Evolutionary conservation across 2,797 vertebrate species (phyloP).

Genomic region (Poecilia velifera): DNA sequence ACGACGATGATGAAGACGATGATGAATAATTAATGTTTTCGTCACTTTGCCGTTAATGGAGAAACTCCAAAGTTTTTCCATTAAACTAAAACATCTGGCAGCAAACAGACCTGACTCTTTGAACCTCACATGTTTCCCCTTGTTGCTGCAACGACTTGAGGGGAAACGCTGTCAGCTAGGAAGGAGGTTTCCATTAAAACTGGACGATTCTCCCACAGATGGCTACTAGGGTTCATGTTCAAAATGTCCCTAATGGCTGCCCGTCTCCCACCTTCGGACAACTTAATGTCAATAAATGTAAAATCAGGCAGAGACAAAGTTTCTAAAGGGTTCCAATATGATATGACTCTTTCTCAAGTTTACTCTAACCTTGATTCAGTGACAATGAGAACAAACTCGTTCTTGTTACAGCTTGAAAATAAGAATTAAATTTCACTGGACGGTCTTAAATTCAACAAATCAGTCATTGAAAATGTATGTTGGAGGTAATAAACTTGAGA

Average conservation of each 20-base stretch:
- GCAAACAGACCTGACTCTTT: conserved; percentile 38
- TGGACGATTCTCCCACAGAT: conserved; percentile 21
- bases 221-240: conserved; percentile 19
- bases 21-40: conserved; percentile 70
- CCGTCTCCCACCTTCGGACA: conserved; percentile 22
- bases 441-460: conserved; percentile 65
- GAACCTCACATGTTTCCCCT: conserved; percentile 38
- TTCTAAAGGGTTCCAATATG: conserved; percentile 19
- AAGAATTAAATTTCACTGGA: conserved; percentile 54
- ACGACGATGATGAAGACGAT: conserved; percentile 45
- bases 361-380: conserved; percentile 46
- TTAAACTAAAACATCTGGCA: conserved; percentile 36
- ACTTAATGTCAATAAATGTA: conserved; percentile 17
- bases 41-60: conserved; percentile 21
- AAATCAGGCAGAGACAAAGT: conserved; percentile 25
- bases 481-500: conserved; percentile 4
- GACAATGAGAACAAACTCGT: conserved; percentile 50
- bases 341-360: conserved; percentile 24
- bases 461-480: conserved; percentile 30
- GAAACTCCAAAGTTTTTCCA: conserved; percentile 35
- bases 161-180: conserved; percentile 35
- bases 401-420: conserved; percentile 48
- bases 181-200: conserved; percentile 31
- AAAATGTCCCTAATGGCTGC: conserved; percentile 16
- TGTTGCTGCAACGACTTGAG: conserved; percentile 17